Evolutionary conservation across 2,797 vertebrate species (phyloP), one percentile per base, ranked within the genome.

Genomic region (Ceyx erithaca): DNA sequence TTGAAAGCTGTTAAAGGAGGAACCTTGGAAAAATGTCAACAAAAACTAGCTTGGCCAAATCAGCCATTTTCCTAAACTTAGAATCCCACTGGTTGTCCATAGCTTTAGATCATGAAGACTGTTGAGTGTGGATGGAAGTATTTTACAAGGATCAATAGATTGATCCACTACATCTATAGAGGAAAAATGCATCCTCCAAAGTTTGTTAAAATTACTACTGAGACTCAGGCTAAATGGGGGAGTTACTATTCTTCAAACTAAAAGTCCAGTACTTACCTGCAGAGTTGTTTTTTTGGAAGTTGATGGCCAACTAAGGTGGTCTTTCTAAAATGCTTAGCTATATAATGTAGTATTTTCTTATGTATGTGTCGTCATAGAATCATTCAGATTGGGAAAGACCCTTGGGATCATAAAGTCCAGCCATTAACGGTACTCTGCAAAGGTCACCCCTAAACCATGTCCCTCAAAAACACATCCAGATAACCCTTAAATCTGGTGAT

Each of bases 251-350:
- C 33, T 72, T 46, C 46, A 67, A 64, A 25, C 6, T 11, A 68
- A 64, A 63, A 95, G 72, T 51, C 6, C 8, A 31, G 13, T 67
- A 63, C 41, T 86, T 94, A 54, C 31, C 25, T 49, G 30, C 45
- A 31, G 15, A 33, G 7, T 18, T 43, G 19, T n/a, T 92, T 93
- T 70, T 93, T 70, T 72, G 45, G 43, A 85, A 83, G 59, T 63
- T 66, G n/a, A 46, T 69, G 67, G 30, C 59, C 33, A 26, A 2
- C 9, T 73, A 33, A 58, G 26, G 40, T 17, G 31, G 5, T 84
- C 33, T 90, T 97, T 80, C 71, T 71, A 75, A 33, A 79, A 40
- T 90, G 28, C 33, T 68, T 95, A 82, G 45, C 33, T 61, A 31
- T 80, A 35, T 48, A 46, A 37, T 35, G 4, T 45, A 23, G 5